Conservation (phyloP, 2,888 invertebrate species). For the Drosophila stalkeri region DNA sequence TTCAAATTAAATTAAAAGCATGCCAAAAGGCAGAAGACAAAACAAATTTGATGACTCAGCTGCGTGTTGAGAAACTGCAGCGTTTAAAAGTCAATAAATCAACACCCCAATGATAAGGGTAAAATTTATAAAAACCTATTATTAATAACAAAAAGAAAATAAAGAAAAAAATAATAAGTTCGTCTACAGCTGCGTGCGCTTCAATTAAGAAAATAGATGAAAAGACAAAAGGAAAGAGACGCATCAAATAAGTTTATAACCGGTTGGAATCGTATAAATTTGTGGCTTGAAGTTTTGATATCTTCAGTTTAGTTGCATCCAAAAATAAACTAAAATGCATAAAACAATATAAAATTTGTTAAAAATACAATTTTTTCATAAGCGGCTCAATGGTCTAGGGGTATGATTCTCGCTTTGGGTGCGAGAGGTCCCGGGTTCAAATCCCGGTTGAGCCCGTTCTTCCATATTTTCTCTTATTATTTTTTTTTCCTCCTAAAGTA, state of each 20-base stretch:
- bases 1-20: slow-evolving; percentile 82
- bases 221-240: background rate
- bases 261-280: slow-evolving; percentile 13
- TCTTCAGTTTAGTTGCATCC: background rate
- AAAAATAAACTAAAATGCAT: background rate
- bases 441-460: slow-evolving; percentile 88
- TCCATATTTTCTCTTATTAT: background rate
- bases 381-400: slow-evolving; percentile 89
- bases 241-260: slow-evolving; percentile 21
- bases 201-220: background rate
- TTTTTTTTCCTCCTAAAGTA: slow-evolving; percentile 46
- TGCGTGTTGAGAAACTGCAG: slow-evolving; percentile 60
- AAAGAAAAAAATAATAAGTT: slow-evolving; percentile 3
- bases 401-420: slow-evolving; percentile 90
- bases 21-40: slow-evolving; percentile 67
- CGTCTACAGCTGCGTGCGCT: background rate
- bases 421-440: slow-evolving; percentile 90
- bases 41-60: slow-evolving; percentile 80
- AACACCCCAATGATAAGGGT: slow-evolving; percentile 72
- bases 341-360: slow-evolving; percentile 21
- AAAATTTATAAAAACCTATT: slow-evolving; percentile 37
- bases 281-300: background rate
- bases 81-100: slow-evolving; percentile 82
- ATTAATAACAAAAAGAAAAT: slow-evolving; percentile 54
- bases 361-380: background rate